These are phyloP conservation scores for Colossoma macropomum DNA, from an alignment of 2,113 vertebrate species.

Conservation along the genomic window DNA sequence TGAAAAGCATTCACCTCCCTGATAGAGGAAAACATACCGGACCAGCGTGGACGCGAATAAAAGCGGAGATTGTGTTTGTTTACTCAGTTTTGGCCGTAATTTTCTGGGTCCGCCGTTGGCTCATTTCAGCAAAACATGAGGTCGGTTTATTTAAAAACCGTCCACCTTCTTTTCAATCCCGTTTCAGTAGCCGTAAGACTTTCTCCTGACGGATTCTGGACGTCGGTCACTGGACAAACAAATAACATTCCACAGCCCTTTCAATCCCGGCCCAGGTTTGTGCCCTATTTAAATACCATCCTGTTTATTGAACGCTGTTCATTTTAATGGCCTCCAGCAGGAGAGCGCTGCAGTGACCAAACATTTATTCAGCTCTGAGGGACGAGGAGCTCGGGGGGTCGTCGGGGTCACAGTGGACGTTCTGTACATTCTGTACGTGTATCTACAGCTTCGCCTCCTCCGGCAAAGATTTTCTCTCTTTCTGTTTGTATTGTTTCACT, in stretches of 20 bases:
- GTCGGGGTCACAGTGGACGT: slow-evolving; percentile 63
- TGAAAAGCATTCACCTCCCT: not conserved
- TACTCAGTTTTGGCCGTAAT: slow-evolving; percentile 68
- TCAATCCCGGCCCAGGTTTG: slow-evolving; percentile 58
- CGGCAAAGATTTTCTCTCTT: too few relatives aligned
- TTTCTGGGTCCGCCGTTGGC: slow-evolving; percentile 68
- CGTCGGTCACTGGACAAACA: slow-evolving; percentile 67
- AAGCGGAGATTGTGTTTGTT: slow-evolving; percentile 64
- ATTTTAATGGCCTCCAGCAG: slow-evolving; percentile 67
- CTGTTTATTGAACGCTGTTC: slow-evolving; percentile 66
- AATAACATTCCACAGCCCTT: slow-evolving; percentile 60
- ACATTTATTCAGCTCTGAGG: slow-evolving; percentile 71
- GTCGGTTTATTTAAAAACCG: slow-evolving; percentile 73
- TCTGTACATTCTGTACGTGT: not conserved
- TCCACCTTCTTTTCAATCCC: slow-evolving; percentile 62
- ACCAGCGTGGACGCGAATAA: slow-evolving; percentile 62
- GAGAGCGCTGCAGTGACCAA: slow-evolving; percentile 61
- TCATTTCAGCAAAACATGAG: slow-evolving; percentile 72
- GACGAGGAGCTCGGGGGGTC: slow-evolving; percentile 54
- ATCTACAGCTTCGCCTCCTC: too few relatives aligned
- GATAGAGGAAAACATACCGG: slow-evolving; percentile 32
- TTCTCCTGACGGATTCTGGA: slow-evolving; percentile 51
- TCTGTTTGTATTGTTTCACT: too few relatives aligned
- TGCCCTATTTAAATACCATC: slow-evolving; percentile 57
- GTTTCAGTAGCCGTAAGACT: slow-evolving; percentile 57